These are phyloP conservation scores for Parascotia fuliginaria DNA, from an alignment of 2,888 invertebrate genomes.

Conservation along the genomic window DNA sequence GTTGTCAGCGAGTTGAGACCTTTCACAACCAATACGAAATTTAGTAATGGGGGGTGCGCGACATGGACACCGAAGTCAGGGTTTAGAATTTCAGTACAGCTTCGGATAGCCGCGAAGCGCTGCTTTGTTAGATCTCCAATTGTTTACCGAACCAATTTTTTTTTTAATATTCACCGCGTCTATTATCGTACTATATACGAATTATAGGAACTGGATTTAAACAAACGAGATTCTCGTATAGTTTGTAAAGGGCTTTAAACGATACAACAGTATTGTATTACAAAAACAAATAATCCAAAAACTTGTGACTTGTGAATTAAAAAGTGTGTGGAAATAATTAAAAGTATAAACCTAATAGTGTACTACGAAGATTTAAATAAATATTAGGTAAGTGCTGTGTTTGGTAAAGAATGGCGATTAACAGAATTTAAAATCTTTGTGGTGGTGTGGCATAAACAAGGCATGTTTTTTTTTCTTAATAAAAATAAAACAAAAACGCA, in stretches of 20 bases:
- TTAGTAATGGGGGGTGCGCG: slow-evolving; percentile 85
- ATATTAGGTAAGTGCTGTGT: slow-evolving; percentile 79
- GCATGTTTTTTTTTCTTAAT: slow-evolving; percentile 65
- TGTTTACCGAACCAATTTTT: slow-evolving; percentile 80
- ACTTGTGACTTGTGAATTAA: slow-evolving; percentile 50
- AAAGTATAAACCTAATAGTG: slow-evolving; percentile 38
- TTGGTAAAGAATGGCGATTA: slow-evolving; percentile 65
- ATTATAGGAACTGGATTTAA: slow-evolving; percentile 52
- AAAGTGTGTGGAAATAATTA: slow-evolving; percentile 41
- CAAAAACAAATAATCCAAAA: slow-evolving; percentile 44
- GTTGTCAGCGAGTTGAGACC: slow-evolving; percentile 28
- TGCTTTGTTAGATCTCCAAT: slow-evolving; percentile 81
- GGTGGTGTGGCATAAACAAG: slow-evolving; percentile 78
- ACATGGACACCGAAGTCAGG: slow-evolving; percentile 84
- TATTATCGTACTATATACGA: slow-evolving; percentile 47
- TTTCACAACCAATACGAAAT: slow-evolving; percentile 68
- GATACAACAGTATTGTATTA: slow-evolving; percentile 54
- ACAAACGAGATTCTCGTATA: slow-evolving; percentile 44
- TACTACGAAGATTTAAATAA: slow-evolving; percentile 49
- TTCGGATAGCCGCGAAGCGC: slow-evolving; percentile 84
- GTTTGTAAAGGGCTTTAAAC: slow-evolving; percentile 42
- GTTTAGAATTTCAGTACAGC: slow-evolving; percentile 86
- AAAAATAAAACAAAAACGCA: slow-evolving; percentile 64
- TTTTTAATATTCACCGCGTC: slow-evolving; percentile 64
- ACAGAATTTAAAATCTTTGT: slow-evolving; percentile 62